Conservation (phyloP, 2,888 invertebrate genomes). For the Plutella xylostella region DNA sequence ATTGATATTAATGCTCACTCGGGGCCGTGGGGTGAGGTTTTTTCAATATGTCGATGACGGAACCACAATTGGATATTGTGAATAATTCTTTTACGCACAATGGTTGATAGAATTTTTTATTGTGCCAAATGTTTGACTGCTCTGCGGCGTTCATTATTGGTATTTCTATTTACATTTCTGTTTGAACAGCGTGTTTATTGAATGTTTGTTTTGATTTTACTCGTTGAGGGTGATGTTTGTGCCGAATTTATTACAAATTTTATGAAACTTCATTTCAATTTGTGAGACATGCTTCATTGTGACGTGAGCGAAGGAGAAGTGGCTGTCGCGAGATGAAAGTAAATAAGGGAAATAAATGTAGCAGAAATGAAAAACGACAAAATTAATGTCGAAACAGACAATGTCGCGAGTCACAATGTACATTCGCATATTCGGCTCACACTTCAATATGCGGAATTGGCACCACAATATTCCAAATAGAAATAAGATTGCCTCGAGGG, state of each 20-base stretch:
- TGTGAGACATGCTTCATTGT: conserved; percentile 5
- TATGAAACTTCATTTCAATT: conserved; percentile 8
- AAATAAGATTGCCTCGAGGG: conserved; percentile 60
- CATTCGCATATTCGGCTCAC: conserved; percentile 44
- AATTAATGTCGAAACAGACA: conserved; percentile 29
- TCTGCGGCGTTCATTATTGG: conserved; percentile 31
- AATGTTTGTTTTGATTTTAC: conserved; percentile 24
- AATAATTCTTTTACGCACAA: conserved; percentile 45
- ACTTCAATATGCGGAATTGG: conserved; percentile 68
- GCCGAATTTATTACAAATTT: conserved; percentile 14
- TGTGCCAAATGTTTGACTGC: conserved; percentile 10
- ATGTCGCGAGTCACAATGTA: conserved; percentile 42
- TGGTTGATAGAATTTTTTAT: conserved; percentile 26
- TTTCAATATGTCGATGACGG: conserved; percentile 50
- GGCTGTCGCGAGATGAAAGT: neutral
- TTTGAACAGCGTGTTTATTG: conserved; percentile 25
- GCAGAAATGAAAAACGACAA: conserved; percentile 10
- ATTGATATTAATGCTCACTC: conserved; percentile 55
- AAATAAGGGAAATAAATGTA: conserved; percentile 1
- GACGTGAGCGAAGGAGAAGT: neutral
- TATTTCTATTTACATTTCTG: conserved; percentile 29
- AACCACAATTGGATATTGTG: conserved; percentile 59
- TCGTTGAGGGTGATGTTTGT: conserved; percentile 12
- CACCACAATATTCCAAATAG: conserved; percentile 69
- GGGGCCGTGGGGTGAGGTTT: conserved; percentile 47